Percentiles rank a stretch among this genome's conserved stretches.
Conservation (phyloP, 2,888 invertebrate species). For the Mamestra brassicae region DNA sequence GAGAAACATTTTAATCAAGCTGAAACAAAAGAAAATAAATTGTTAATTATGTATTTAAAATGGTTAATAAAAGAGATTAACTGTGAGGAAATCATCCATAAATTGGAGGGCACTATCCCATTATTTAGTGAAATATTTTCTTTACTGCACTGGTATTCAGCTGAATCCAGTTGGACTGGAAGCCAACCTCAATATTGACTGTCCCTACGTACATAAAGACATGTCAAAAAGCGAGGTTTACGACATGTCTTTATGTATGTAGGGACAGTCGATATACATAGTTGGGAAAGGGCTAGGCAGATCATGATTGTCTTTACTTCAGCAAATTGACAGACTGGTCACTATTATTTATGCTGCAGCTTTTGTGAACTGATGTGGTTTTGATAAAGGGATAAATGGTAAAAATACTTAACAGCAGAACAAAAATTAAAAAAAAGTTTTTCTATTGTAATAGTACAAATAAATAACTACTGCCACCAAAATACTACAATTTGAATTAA, state of each 20-base stretch:
- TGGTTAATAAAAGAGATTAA: neutral
- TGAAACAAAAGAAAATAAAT: constrained; percentile 87
- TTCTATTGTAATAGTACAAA: too few species aligned
- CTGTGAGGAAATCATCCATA: neutral
- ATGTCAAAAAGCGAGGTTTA: too few species aligned
- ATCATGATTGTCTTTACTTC: neutral
- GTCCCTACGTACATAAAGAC: too few species aligned
- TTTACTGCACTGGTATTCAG: neutral
- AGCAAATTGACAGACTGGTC: neutral
- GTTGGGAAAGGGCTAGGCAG: too few species aligned
- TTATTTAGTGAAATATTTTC: neutral
- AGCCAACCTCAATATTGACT: too few species aligned
- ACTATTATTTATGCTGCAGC: neutral
- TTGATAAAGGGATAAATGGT: neutral
- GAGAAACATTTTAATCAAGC: constrained; percentile 90
- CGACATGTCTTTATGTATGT: too few species aligned
- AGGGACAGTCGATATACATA: too few species aligned
- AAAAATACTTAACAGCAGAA: neutral
- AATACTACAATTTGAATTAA: too few species aligned
- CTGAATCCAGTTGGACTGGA: too few species aligned
- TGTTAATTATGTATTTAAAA: constrained; percentile 19
- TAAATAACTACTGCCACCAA: too few species aligned
- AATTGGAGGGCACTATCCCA: neutral
- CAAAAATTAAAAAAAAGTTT: too few species aligned
- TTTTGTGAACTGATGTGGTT: neutral